A percentile compares a stretch with the other conserved stretches of the same genome.
Conservation (phyloP, 2,888 invertebrate genomes). For the Mechanitis mazaeus region DNA sequence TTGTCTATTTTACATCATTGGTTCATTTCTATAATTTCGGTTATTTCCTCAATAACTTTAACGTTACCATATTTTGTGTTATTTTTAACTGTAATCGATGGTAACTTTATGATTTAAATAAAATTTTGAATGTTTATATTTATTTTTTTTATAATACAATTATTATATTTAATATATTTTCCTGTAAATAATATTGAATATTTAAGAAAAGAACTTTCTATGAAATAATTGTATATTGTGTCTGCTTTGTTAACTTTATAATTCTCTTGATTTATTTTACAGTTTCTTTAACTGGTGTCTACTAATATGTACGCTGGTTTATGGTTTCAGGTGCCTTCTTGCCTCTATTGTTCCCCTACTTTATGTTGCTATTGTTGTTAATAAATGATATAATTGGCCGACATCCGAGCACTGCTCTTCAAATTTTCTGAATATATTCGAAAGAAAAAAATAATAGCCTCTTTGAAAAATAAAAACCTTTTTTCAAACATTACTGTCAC, state of each 20-base stretch:
- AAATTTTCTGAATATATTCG: slow-evolving; percentile 33
- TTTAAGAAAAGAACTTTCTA: slow-evolving; percentile 13
- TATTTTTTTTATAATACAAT: background rate
- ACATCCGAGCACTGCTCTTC: slow-evolving; percentile 67
- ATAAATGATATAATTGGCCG: slow-evolving; percentile 45
- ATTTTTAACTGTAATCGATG: too few relatives aligned
- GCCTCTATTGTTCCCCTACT: slow-evolving; percentile 54
- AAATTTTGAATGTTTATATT: background rate
- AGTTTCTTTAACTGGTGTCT: slow-evolving; percentile 28
- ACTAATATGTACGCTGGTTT: slow-evolving; percentile 42
- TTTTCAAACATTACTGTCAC: background rate
- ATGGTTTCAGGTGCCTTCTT: slow-evolving; percentile 65
- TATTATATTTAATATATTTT: background rate
- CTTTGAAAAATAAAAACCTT: background rate
- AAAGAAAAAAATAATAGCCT: background rate
- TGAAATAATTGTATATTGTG: slow-evolving; percentile 20
- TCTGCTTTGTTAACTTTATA: slow-evolving; percentile 27
- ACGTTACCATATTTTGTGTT: too few relatives aligned
- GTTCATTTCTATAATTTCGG: background rate
- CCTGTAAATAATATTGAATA: background rate
- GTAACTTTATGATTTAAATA: too few relatives aligned
- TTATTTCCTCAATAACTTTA: too few relatives aligned
- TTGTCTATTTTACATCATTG: background rate
- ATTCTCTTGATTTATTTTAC: slow-evolving; percentile 24
- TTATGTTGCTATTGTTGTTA: slow-evolving; percentile 34